Base-by-base conservation (phyloP, 2,797 vertebrate species). In the Brachymystax lenok region DNA sequence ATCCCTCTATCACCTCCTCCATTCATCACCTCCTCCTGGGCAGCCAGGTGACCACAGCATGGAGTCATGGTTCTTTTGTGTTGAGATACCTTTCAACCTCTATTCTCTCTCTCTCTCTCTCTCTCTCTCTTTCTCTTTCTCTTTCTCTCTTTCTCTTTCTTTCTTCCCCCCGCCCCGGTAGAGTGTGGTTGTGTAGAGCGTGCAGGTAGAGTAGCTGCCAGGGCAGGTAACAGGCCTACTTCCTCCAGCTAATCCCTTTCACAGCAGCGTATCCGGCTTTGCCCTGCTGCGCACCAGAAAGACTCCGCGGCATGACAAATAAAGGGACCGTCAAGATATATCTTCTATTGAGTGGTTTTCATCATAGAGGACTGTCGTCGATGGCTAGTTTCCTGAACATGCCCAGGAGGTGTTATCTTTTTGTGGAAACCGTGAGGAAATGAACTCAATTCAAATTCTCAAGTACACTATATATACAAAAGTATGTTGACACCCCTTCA, bases 201-300 rank as follows among this genome's bases (percentile, higher is more conserved):
- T 35, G 33, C 33, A 28, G 12, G 27, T 67, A 56, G 46, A 40
- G 52, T 33, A 52, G 64, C 77, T 35, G n/a, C 35, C 35, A 40
- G 35, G 8, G 35, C 35, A 40, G 8, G 40, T 12, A 7, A 4
- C 63, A 54, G 77, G 40, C 24, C n/a, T 13, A 33, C 66, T 54
- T 24, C 67, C 77, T 67, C 46, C 59, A 16, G 75, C 46, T 77
- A 74, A 82, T 82, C 69, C 81, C 3, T 74, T 71, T 79, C 77
- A 54, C 77, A 77, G 71, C 71, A 56, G 67, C 24, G 63, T n/a
- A 50, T 76, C 51, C 51, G 67, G 54, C 71, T 69, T 66, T 73
- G n/a, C 54, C 74, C 40, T 46, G 40, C 40, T 72, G 71, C 74
- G 14, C 64, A 51, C 77, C 54, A 74, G 71, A 76, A 51, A 56